Percentiles rank a stretch among this genome's conserved stretches.
Evolutionary conservation across 2,888 invertebrate species (phyloP).

Genomic region (Clanis bilineata): DNA sequence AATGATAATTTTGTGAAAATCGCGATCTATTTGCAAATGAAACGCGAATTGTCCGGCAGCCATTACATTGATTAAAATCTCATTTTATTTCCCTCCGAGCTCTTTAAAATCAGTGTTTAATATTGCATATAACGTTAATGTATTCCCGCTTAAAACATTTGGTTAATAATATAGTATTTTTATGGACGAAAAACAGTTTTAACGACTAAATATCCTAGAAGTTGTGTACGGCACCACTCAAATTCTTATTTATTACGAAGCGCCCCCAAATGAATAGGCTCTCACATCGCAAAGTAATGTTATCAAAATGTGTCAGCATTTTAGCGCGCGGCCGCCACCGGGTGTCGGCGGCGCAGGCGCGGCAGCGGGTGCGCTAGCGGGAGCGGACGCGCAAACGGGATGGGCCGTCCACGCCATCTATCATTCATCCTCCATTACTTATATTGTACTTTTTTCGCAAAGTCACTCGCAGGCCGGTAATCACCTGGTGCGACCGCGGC

Average conservation of each 20-base stretch:
- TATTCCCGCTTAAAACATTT: background rate
- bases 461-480: slow-evolving; percentile 81
- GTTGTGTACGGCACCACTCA: slow-evolving; percentile 68
- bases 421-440: slow-evolving; percentile 83
- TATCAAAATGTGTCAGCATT: slow-evolving; percentile 82
- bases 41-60: background rate
- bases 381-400: slow-evolving; percentile 42
- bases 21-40: slow-evolving; percentile 8
- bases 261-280: slow-evolving; percentile 77
- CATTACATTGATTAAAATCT: slow-evolving; percentile 14
- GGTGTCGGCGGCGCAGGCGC: slow-evolving; percentile 43
- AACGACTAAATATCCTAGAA: slow-evolving; percentile 67
- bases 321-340: slow-evolving; percentile 52
- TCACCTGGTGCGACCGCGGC: slow-evolving; percentile 79
- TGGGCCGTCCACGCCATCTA: slow-evolving; percentile 69
- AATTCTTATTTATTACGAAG: slow-evolving; percentile 76
- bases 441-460: slow-evolving; percentile 82
- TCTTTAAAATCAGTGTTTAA: slow-evolving; percentile 30
- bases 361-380: slow-evolving; percentile 44
- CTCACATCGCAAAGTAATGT: slow-evolving; percentile 77
- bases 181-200: slow-evolving; percentile 68
- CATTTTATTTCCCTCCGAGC: slow-evolving; percentile 21
- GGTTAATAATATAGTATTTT: slow-evolving; percentile 36
- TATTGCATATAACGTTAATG: background rate
- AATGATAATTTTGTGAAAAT: background rate